Base-by-base conservation (phyloP, 2,888 invertebrate species). In the Drosophila ochracea region DNA sequence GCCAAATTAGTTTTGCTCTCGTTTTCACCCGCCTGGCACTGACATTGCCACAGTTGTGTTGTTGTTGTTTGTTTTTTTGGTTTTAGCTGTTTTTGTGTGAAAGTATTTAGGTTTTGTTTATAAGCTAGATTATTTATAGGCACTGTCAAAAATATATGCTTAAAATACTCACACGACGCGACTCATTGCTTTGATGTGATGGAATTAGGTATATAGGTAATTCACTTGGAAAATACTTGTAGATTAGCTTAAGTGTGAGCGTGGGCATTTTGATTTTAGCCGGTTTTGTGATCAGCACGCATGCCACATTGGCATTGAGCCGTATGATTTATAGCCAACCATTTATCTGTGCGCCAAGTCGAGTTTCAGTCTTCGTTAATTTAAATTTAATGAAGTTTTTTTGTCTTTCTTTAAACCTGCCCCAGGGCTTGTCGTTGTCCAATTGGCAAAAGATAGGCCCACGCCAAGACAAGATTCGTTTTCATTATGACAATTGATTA, bases 1-100 rank as follows among this genome's bases (percentile, higher is more conserved):
- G 82, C 87, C 87, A 87, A 83, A 83, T 89, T 82, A 82, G 72
- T 82, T 87, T 80, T 76, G 82, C 86, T 89, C 89, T 85, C 82
- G 80, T 83, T 89, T 89, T 86, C 78, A 73, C 71, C 73, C 65
- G 72, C 60, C 62, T 87, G 84, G 90, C 90, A 78, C 74, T 85
- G 85, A 85, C 85, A 85, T 85, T 85, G 85, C 82, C 90, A 84
- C 87, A 76, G 74, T 62, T 72, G 76, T 30, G 30, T 28, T 62
- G 82, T 68, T 62, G 67, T 79, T 37, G 21, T 19, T 47, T 61
- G 25, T 61, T 61, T 31, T 71, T 39, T 47, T 39, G 43, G 53
- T 63, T 60, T 55, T 25, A 47, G 39, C 54, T 73, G 60, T 68
- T 64, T 55, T 68, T 68, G 65, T 71, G 69, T 70, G 70, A 81